Base-by-base conservation (phyloP, 2,888 invertebrate species). In the Ommatoiulus sabulosus region DNA sequence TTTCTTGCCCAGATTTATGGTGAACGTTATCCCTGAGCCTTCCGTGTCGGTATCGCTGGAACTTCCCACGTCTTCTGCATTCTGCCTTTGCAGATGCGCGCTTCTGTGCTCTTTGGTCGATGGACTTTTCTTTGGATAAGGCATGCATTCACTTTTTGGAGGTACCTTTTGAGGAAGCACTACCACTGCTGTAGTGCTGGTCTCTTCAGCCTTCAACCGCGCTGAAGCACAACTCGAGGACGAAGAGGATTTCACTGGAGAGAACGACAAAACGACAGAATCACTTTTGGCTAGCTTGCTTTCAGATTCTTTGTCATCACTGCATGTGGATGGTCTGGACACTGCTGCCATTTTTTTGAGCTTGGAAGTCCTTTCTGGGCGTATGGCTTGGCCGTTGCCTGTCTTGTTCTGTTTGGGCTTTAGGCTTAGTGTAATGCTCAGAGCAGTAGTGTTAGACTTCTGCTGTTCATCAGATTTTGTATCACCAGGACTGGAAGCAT, bases 11-110 rank as follows among this genome's bases (percentile, higher is more conserved):
- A 87, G n/a, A 44, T 87, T 86, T 17, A 88, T 86, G 24, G 88
- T 88, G 35, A 86, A 86, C 10, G 86, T 86, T 8, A 88, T 63
- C 6, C 84, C 84, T 2, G 88, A 88, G 44, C 86, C 84, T 20
- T 88, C 88, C 12, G 88, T 84, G 52, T 88, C 88, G 7, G 86
- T 88, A 24, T 88, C 88, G 35, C 86, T 88, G 12, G 88, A 88
- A 20, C 88, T 88, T 0, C 57, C 63, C 0, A 57, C 35, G 52
- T 88, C 88, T 20, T 88, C 88, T 5, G 88, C 88, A 44, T 88
- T 88, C 52, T 88, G 88, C 17, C 88, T 24, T 20, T 52, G 17
- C 35, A 88, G 44, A 35, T 8, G 44, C 2, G 44, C 44, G 10
- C 2, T 48, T n/a, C 72, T 35, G 17, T 48, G 20, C n/a, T 72